phyloP scores from a whole-genome alignment of 2,888 invertebrate genomes.

The Eilema depressum region DNA sequence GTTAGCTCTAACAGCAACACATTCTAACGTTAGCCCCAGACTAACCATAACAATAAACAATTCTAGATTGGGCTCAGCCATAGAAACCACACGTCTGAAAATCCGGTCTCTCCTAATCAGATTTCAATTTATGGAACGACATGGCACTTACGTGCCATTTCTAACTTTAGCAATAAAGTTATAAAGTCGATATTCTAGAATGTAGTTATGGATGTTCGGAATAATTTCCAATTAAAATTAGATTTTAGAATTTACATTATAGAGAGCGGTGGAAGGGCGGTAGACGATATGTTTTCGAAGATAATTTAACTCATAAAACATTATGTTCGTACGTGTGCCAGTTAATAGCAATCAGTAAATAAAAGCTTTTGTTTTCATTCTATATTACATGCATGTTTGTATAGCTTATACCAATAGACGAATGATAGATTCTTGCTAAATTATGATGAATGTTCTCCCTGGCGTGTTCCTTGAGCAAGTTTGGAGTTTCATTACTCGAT shows the following conservation, averaged over 20 bases:
- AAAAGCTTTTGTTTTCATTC: neutral
- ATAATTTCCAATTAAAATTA: slow-evolving; percentile 43
- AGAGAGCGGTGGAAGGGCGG: slow-evolving; percentile 23
- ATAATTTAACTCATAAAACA: slow-evolving; percentile 30
- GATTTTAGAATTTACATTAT: slow-evolving; percentile 33
- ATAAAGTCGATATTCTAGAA: slow-evolving; percentile 25
- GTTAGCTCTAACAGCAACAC: slow-evolving; percentile 22
- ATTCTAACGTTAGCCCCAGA: slow-evolving; percentile 39
- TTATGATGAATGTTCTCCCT: slow-evolving; percentile 17
- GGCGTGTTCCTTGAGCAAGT: neutral
- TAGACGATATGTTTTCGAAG: slow-evolving; percentile 18
- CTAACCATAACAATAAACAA: slow-evolving; percentile 49
- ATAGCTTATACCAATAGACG: slow-evolving; percentile 12
- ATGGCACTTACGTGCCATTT: slow-evolving; percentile 15
- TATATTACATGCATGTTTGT: neutral
- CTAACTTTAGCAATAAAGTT: neutral
- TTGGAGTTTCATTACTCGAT: neutral
- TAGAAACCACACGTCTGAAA: slow-evolving; percentile 51
- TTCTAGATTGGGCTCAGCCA: slow-evolving; percentile 48
- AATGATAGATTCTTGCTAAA: slow-evolving; percentile 10
- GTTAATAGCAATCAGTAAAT: neutral
- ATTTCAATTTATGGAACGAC: slow-evolving; percentile 49
- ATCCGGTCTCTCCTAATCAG: slow-evolving; percentile 50
- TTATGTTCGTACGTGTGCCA: slow-evolving; percentile 30
- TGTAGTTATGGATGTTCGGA: slow-evolving; percentile 9